Percentiles rank a stretch among this genome's conserved stretches.
Evolutionary conservation across 2,113 vertebrate genomes (phyloP).

Genomic region (Pleuronectes platessa): DNA sequence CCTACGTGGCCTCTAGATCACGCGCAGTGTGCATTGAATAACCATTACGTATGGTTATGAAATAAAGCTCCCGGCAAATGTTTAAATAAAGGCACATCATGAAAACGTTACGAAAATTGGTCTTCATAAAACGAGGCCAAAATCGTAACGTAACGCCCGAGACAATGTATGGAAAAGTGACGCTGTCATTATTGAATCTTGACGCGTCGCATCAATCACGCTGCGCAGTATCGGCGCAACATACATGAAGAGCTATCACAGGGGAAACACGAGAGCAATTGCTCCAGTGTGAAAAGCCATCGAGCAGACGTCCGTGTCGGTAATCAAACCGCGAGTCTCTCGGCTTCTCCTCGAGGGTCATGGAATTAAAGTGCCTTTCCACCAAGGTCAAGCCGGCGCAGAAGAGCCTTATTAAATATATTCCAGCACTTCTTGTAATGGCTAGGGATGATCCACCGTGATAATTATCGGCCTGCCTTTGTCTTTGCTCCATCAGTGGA

Average conservation of each 20-base stretch:
- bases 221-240: conserved; percentile 34
- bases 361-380: conserved; percentile 77
- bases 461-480: conserved; percentile 63
- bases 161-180: conserved; percentile 46
- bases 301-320: conserved; percentile 56
- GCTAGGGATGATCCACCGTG: conserved; percentile 37
- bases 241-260: conserved; percentile 26
- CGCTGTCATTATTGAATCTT: conserved; percentile 57
- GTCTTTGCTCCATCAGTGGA: conserved; percentile 35
- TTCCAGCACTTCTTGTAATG: conserved; percentile 69
- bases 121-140: conserved; percentile 46
- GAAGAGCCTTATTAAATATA: conserved; percentile 73
- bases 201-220: conserved; percentile 62
- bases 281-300: conserved; percentile 50
- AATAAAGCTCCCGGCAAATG: conserved; percentile 1
- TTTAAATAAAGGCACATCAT: conserved; percentile 34
- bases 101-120: conserved; percentile 50
- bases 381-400: conserved; percentile 75
- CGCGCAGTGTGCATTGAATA: conserved; percentile 31
- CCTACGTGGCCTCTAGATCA: conserved; percentile 35
- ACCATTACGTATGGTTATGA: conserved; percentile 24
- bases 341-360: conserved; percentile 58
- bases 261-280: conserved; percentile 51
- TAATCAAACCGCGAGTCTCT: conserved; percentile 66
- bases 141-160: conserved; percentile 38